phyloP scores from a whole-genome alignment of 2,797 vertebrate genomes.

The Mus minutoides region DNA sequence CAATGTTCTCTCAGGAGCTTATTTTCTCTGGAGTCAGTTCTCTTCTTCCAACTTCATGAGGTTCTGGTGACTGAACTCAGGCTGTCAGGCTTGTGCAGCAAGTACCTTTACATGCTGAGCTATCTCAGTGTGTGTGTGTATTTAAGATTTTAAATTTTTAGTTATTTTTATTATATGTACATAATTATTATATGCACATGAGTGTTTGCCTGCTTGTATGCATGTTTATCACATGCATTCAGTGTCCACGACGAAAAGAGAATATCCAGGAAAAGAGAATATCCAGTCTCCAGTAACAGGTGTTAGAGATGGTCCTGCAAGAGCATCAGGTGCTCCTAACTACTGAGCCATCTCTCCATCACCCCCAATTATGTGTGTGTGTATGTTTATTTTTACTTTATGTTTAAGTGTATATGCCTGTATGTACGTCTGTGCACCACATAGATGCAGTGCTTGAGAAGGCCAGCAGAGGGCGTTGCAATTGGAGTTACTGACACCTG shows the following conservation, averaged over 20 bases:
- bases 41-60: neutral
- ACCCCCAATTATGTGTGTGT: neutral
- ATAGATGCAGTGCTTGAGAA: no score
- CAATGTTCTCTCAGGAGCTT: neutral
- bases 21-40: neutral
- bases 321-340: neutral
- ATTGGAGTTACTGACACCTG: no score
- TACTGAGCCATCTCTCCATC: neutral
- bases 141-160: neutral
- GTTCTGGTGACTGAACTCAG: neutral
- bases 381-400: neutral
- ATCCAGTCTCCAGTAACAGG: neutral
- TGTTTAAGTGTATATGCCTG: neutral
- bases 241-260: neutral
- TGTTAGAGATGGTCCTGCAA: neutral
- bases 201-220: neutral
- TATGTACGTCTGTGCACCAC: neutral
- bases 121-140: no score
- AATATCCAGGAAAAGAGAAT: neutral
- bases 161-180: neutral
- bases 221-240: neutral
- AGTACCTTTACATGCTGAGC: neutral
- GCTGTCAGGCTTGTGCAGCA: neutral
- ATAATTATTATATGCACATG: neutral
- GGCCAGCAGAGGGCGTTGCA: no score